These are phyloP conservation scores for Anthopleura sola DNA, from an alignment of 64 coral and sea anemone genomes.

Conservation along the genomic window DNA sequence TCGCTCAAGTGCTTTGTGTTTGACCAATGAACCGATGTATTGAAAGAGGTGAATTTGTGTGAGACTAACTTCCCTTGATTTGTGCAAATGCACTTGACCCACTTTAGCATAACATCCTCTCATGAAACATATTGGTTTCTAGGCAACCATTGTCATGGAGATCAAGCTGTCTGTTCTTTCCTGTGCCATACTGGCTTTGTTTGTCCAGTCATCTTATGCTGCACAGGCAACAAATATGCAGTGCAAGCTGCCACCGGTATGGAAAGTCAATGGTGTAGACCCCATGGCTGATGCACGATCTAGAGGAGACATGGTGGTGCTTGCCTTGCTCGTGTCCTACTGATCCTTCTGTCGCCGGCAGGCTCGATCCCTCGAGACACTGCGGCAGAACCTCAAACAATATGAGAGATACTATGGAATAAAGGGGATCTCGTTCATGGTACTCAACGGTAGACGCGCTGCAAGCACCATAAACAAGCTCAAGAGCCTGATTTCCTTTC, in stretches of 20 bases:
- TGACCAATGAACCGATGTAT: too few species aligned
- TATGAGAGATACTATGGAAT: neutral
- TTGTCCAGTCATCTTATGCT: slow-evolving; percentile 7
- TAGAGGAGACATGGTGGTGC: slow-evolving; percentile 24
- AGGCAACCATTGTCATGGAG: slow-evolving; percentile 7
- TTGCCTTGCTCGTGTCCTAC: slow-evolving; percentile 28
- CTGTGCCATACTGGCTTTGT: neutral
- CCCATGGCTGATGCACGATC: slow-evolving; percentile 42
- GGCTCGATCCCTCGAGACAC: neutral
- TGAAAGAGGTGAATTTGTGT: too few species aligned
- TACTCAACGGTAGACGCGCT: neutral
- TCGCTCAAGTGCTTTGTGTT: too few species aligned
- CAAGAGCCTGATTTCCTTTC: slow-evolving; percentile 10
- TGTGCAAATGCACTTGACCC: too few species aligned
- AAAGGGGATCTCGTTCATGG: slow-evolving; percentile 17
- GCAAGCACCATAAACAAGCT: neutral
- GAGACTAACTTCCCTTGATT: too few species aligned
- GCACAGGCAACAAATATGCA: neutral
- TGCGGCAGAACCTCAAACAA: neutral
- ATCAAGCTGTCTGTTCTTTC: neutral
- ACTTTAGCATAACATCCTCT: neutral
- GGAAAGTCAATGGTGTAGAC: slow-evolving; percentile 34
- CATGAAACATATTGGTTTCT: neutral
- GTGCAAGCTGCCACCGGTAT: slow-evolving; percentile 29
- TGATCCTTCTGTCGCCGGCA: slow-evolving; percentile 46